Percentiles rank a stretch among this genome's conserved stretches.
Evolutionary conservation across 2,797 vertebrate genomes (phyloP).

Genomic region (Picus viridis): DNA sequence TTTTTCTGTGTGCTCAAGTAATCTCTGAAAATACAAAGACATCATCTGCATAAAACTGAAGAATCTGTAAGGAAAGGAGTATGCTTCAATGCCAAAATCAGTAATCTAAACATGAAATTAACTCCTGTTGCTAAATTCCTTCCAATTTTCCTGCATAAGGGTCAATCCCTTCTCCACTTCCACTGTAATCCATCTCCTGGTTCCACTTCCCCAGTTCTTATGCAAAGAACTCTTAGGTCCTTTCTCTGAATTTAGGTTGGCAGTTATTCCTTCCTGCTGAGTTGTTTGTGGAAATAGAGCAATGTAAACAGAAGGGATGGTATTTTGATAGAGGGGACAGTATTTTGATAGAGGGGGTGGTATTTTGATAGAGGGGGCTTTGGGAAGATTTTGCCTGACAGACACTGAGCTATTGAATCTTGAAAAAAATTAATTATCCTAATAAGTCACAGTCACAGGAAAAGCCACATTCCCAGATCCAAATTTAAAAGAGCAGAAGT

Average conservation of each 20-base stretch:
- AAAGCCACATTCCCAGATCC: neutral
- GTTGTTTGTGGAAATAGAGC: neutral
- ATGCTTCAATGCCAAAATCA: neutral
- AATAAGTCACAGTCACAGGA: neutral
- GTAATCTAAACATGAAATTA: neutral
- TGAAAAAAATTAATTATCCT: neutral
- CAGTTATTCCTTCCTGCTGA: neutral
- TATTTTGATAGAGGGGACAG: neutral
- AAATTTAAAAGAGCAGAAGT: neutral
- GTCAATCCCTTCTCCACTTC: neutral
- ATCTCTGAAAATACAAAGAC: neutral
- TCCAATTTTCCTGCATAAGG: neutral
- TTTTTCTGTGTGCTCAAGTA: neutral
- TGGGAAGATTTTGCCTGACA: neutral
- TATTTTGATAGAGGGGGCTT: neutral
- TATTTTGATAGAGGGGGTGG: too few relatives aligned
- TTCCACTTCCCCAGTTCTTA: neutral
- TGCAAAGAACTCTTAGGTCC: neutral
- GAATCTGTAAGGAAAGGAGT: neutral
- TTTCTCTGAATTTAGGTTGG: neutral
- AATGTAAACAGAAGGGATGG: neutral
- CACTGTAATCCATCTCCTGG: neutral
- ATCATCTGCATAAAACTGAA: neutral
- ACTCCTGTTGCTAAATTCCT: neutral
- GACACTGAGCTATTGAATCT: neutral